phyloP scores from a whole-genome alignment of 2,113 vertebrate genomes.

The Brachypodius melanocephalos region DNA sequence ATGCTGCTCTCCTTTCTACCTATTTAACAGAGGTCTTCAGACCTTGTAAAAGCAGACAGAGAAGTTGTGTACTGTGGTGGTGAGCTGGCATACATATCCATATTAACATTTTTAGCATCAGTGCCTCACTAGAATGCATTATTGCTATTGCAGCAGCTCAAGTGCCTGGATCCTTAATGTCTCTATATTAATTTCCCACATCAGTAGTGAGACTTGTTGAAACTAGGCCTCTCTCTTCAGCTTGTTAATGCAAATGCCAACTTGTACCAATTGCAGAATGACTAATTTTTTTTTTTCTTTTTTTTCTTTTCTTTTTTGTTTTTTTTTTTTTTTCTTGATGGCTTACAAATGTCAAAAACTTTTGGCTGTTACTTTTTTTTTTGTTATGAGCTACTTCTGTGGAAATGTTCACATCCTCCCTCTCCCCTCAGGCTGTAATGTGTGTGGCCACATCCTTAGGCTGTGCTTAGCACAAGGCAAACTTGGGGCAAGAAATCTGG shows the following conservation, averaged over 20 bases:
- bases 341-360: background rate
- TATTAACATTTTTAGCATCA: background rate
- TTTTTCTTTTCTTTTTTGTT: background rate
- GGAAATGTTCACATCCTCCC: background rate
- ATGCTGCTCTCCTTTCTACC: background rate
- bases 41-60: background rate
- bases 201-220: background rate
- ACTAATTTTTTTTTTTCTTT: background rate
- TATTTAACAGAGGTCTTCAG: background rate
- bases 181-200: background rate
- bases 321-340: background rate
- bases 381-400: background rate
- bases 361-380: background rate
- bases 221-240: background rate
- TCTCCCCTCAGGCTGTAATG: background rate
- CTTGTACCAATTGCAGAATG: background rate
- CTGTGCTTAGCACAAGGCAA: background rate
- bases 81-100: background rate
- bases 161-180: fast-evolving
- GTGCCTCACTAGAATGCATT: fast-evolving
- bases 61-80: background rate
- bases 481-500: background rate
- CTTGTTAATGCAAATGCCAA: background rate
- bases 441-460: background rate
- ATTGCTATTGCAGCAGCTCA: background rate